Base-by-base conservation (phyloP, 2,888 invertebrate genomes). In the Merodon equestris region DNA sequence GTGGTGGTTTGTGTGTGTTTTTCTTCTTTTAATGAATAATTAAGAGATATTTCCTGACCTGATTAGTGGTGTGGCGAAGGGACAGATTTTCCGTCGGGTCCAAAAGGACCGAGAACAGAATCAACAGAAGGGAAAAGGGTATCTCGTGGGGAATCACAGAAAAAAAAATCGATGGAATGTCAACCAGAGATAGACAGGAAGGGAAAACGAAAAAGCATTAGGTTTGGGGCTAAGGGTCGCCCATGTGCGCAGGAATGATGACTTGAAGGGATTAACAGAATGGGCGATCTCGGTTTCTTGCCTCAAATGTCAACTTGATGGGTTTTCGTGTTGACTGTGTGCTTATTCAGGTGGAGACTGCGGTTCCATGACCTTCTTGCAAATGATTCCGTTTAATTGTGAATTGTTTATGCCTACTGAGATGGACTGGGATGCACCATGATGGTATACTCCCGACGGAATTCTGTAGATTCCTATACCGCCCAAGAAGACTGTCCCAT, bases 21-120 rank as follows among this genome's bases (percentile, higher is more conserved):
- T 57, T 10, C 19, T 45, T 71, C 27, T 64, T 64, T 76, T 71
- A 66, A 76, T 72, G 51, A 60, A 58, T 45, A 67, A 63, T 76
- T 61, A 61, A 67, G 57, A 18, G 61, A 45, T 13, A 45, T 47
- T 66, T 76, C 56, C 40, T 66, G 61, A 72, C 58, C 61, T 61
- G 48, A 76, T 72, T 61, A 71, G 50, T 71, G 58, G 40, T 19
- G 45, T 27, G 51, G n/a, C n/a, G 45, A 40, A 54, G 15, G 17
- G 50, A 42, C 34, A 34, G 14, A 72, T 40, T 7, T 58, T 45
- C 72, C 64, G 72, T 51, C 64, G 72, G 64, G 19, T n/a, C 3
- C 40, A 5, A 17, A 48, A 42, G 15, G 12, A 48, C 48, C 18
- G 14, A 40, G 17, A 19, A 34, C 12, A 47, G 13, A 51, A 14